Evolutionary conservation across 2,113 vertebrate genomes (phyloP).

Genomic region (Lipophrys pholis): DNA sequence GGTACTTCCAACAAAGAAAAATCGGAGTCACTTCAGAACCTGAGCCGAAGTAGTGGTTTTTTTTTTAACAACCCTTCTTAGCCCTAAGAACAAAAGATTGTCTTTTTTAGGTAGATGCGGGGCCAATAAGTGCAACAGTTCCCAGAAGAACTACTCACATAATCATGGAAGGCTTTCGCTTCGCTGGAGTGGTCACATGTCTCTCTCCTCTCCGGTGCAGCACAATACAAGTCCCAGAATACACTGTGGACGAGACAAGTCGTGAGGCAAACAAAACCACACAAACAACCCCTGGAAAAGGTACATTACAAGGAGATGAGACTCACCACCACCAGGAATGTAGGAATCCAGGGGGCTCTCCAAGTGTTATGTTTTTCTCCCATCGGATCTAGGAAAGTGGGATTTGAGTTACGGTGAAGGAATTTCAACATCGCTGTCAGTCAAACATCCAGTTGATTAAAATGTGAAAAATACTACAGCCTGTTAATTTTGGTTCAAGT

Average conservation of each 20-base stretch:
- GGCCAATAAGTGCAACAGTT: constrained; percentile 32
- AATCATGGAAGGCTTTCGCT: constrained; percentile 99
- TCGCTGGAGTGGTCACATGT: constrained; percentile 99
- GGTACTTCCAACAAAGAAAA: background rate
- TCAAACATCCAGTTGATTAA: background rate
- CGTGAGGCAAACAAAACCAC: constrained; percentile 37
- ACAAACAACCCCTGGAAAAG: constrained; percentile 45
- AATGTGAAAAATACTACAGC: background rate
- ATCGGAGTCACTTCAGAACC: constrained; percentile 8
- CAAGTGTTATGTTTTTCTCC: constrained; percentile 97
- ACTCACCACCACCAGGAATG: constrained; percentile 99
- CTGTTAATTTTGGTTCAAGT: constrained; percentile 7
- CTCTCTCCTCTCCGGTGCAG: constrained; percentile 98
- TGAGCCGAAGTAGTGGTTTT: background rate
- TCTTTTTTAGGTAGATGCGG: constrained; percentile 9
- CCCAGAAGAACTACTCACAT: constrained; percentile 90
- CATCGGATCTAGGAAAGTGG: constrained; percentile 90
- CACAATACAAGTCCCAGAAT: constrained; percentile 99
- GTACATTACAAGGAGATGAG: constrained; percentile 23
- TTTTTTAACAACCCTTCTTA: constrained; percentile 8
- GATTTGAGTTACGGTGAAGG: too few species aligned
- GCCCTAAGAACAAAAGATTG: background rate
- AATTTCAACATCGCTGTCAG: too few species aligned
- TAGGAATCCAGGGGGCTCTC: constrained; percentile 94
- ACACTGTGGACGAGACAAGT: constrained; percentile 85